Base-by-base conservation (phyloP, 1,140 invertebrate species). In the Drosophila parvula region DNA sequence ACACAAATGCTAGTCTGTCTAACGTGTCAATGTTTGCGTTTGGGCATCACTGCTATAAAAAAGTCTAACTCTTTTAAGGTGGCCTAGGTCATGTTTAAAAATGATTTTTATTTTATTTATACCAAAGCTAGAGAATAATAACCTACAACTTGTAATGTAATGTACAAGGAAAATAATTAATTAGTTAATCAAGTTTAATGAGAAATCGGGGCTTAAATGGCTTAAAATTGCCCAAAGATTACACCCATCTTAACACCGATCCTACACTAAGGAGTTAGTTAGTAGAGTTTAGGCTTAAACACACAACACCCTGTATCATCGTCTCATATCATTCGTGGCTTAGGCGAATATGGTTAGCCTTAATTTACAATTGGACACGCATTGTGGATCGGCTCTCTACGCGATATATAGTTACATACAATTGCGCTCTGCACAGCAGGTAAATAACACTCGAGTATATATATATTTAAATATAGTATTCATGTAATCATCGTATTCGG, bases 391-490 rank as follows among this genome's bases (percentile, higher is more conserved):
- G 82, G 84, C 79, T 83, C 68, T 88, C 84, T 86, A 68, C 63
- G 64, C 51, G 51, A 53, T 53, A 64, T 76, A 79, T 85, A 85
- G 77, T 83, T 88, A 88, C 80, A 83, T 89, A 89, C 85, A 89
- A 89, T 89, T 90, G 89, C 89, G 83, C 89, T 86, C 89, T 90
- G 89, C 89, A 90, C 89, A 91, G 89, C 89, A 90, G 88, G 89
- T 90, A 90, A 91, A 89, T 89, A 89, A 89, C 84, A 89, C 83
- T 88, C 89, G 79, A 76, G 84, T 89, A 84, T 89, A 89, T 88
- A 88, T 88, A 89, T 88, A 83, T 82, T 88, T 73, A 88, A 86
- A 79, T 79, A 67, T 62, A 83, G 44, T 57, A 48, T 69, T 76
- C 67, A 78, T 78, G 58, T 78, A 78, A 69, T 61, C 59, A 71